Evolutionary conservation across 1,140 invertebrate genomes (phyloP), one percentile per base, ranked within the genome.

Genomic region (Planococcus citri): DNA sequence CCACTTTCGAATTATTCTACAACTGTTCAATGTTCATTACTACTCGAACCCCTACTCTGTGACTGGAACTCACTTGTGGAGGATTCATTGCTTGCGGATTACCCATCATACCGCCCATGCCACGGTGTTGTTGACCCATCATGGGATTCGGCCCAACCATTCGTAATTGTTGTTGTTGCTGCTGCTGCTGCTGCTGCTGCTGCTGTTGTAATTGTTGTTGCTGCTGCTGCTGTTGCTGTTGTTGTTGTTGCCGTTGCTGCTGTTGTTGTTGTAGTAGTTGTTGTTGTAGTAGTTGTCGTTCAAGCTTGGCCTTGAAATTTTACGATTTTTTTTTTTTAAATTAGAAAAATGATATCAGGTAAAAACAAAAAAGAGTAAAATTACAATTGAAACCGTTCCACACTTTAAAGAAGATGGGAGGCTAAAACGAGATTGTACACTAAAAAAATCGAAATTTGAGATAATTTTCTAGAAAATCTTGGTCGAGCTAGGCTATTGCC

Each of bases 211-310:
- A 75, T 51, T 76, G 75, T 70, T 78, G 77, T 22, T 79, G 76
- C 61, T 70, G 70, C 58, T 72, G 70, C 68, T 73, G 72, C 24
- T 74, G 72, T 51, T 80, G 78, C 71, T 80, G 79, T 70, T 76
- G 74, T 74, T 76, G 74, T 58, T 78, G 77, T 64, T 76, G 75
- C 33, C 68, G 61, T 27, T 73, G 73, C 20, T 64, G 41, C 12
- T 69, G 78, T 9, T 78, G 78, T 27, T 82, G 76, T 38, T 79
- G 75, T 12, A 68, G 70, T 10, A 78, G 76, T 27, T 81, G 80
- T 69, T 81, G 82, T 38, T 80, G 80, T 6, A 74, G 73, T n/a
- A n/a, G n/a, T n/a, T n/a, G n/a, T n/a, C n/a, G n/a, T n/a, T n/a
- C n/a, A n/a, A n/a, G n/a, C n/a, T 27, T 76, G 74, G 20, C 77